Conservation (phyloP, 2,113 vertebrate species). For the Mirza zaza region DNA sequence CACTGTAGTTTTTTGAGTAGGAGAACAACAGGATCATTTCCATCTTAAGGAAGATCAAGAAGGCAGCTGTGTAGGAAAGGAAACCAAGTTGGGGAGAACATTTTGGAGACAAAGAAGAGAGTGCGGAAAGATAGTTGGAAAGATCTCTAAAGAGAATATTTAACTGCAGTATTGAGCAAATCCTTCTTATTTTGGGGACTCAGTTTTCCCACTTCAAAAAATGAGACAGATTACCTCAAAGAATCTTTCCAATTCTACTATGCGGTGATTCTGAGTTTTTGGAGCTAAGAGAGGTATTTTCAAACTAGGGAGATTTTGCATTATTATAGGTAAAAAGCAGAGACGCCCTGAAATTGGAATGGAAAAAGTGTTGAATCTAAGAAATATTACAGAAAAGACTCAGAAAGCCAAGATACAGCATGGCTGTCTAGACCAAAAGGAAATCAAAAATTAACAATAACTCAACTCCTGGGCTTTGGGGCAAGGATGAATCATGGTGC, state of each 20-base stretch:
- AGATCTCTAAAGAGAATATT: neutral
- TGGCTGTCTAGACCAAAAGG: neutral
- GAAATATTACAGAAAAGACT: neutral
- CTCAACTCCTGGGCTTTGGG: neutral
- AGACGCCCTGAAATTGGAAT: neutral
- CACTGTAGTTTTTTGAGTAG: neutral
- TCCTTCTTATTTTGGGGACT: neutral
- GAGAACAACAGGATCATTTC: neutral
- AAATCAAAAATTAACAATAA: neutral
- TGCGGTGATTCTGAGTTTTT: neutral
- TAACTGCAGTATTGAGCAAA: neutral
- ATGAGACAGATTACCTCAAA: neutral
- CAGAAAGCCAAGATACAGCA: neutral
- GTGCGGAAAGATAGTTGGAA: neutral
- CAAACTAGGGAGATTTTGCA: neutral
- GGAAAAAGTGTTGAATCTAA: slow-evolving; percentile 28
- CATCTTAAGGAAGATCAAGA: neutral
- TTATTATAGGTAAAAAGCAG: neutral
- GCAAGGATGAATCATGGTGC: neutral
- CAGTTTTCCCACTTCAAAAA: neutral
- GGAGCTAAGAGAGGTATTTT: neutral
- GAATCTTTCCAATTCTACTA: neutral
- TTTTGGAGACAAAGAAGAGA: neutral
- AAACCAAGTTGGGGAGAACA: neutral
- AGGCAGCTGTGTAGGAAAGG: neutral